phyloP scores from a whole-genome alignment of 2,888 invertebrate genomes.

The Drosophila hamatofila region DNA sequence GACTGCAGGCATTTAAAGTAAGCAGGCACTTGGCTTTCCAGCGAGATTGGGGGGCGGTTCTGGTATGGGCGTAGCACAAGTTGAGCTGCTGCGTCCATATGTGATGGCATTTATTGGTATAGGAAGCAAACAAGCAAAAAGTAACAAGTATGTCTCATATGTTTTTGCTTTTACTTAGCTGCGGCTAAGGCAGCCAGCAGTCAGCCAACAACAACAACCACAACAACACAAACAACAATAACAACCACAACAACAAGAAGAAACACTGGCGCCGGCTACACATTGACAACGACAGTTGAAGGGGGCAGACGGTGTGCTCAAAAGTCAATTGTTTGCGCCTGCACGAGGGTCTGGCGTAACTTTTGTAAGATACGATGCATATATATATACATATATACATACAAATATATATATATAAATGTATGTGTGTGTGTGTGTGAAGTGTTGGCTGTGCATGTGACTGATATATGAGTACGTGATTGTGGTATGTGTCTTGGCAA shows the following conservation, averaged over 20 bases:
- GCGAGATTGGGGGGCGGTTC: background rate
- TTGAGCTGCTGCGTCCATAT: constrained; percentile 54
- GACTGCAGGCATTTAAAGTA: constrained; percentile 52
- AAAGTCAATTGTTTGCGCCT: constrained; percentile 76
- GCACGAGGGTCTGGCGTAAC: constrained; percentile 65
- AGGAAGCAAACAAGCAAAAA: constrained; percentile 66
- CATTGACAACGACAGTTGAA: constrained; percentile 47
- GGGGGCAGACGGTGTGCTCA: constrained; percentile 51
- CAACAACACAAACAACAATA: constrained; percentile 19
- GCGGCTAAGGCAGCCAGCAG: constrained; percentile 50
- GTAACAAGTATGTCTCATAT: constrained; percentile 64
- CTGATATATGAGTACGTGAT: constrained; percentile 65
- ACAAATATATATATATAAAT: constrained; percentile 1
- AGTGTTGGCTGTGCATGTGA: constrained; percentile 31
- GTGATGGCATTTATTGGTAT: constrained; percentile 62
- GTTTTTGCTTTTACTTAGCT: constrained; percentile 66
- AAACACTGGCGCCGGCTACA: constrained; percentile 51
- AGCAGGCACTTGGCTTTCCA: constrained; percentile 35
- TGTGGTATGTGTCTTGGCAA: constrained; percentile 59
- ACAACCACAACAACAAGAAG: constrained; percentile 41
- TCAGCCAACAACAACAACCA: constrained; percentile 22
- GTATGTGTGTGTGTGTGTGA: constrained; percentile 17
- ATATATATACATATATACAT: constrained; percentile 2
- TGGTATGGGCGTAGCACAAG: constrained; percentile 14
- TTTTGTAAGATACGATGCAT: constrained; percentile 46